Conservation (phyloP, 1,140 invertebrate genomes). For the Ladona fulva region DNA sequence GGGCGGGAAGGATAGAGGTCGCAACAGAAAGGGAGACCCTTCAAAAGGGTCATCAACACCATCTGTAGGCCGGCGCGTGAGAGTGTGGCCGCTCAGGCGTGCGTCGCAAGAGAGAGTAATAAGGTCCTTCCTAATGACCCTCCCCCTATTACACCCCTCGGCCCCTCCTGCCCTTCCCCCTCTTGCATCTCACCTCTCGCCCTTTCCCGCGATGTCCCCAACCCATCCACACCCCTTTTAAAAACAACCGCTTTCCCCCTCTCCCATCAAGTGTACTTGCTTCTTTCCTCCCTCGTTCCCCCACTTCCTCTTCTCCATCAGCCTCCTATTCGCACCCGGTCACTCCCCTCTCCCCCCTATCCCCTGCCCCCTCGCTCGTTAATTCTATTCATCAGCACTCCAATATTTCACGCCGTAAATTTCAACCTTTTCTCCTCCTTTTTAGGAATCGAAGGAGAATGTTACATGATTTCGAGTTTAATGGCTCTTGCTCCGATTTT, state of each 20-base stretch:
- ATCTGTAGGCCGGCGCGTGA: conserved; percentile 5
- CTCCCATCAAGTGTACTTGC: background rate
- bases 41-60: background rate
- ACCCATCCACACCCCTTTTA: background rate
- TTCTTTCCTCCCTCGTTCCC: background rate
- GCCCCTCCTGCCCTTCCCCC: background rate
- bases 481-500: too few relatives aligned
- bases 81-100: background rate
- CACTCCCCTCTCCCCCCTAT: background rate
- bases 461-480: background rate
- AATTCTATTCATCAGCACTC: background rate
- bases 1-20: too few relatives aligned
- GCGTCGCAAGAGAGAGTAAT: background rate
- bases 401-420: conserved; percentile 5
- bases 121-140: background rate
- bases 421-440: background rate
- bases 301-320: background rate
- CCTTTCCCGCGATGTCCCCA: background rate
- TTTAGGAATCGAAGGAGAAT: background rate
- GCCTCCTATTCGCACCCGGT: background rate
- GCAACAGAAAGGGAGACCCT: background rate
- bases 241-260: background rate
- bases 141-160: background rate
- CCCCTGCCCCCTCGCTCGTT: background rate
- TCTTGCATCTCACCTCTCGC: background rate